These are phyloP conservation scores for Epinotia bilunana DNA, from an alignment of 2,888 invertebrate species.

Conservation along the genomic window DNA sequence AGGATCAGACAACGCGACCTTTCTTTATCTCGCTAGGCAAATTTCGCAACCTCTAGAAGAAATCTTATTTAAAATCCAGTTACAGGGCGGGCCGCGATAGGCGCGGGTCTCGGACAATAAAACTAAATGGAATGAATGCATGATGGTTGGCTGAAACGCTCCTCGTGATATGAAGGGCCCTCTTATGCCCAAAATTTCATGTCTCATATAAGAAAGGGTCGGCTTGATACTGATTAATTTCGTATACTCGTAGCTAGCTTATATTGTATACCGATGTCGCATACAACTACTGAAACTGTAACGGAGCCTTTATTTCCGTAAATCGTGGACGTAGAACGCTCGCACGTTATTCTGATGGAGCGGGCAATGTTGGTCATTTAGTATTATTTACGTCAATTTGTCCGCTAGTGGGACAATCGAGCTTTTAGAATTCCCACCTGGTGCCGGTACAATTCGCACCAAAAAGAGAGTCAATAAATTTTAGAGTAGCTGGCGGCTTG, in stretches of 20 bases:
- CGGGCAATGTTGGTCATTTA: constrained; percentile 53
- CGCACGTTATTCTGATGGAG: constrained; percentile 50
- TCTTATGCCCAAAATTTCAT: constrained; percentile 68
- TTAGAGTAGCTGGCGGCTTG: constrained; percentile 75
- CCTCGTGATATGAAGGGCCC: constrained; percentile 74
- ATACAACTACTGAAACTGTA: constrained; percentile 38
- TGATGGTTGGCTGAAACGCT: constrained; percentile 77
- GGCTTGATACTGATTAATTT: constrained; percentile 67
- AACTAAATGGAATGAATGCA: constrained; percentile 84
- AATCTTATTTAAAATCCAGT: constrained; percentile 85
- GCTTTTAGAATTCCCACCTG: constrained; percentile 66
- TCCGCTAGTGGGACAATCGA: constrained; percentile 58
- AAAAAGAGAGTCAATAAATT: constrained; percentile 80
- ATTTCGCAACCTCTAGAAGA: constrained; percentile 76
- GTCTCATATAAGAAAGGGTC: constrained; percentile 70
- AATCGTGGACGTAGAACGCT: constrained; percentile 8
- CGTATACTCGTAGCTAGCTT: constrained; percentile 58
- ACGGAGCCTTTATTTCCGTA: constrained; percentile 21
- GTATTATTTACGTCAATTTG: constrained; percentile 64
- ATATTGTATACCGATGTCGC: constrained; percentile 53
- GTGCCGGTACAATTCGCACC: constrained; percentile 65
- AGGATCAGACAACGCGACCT: constrained; percentile 77
- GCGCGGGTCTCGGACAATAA: constrained; percentile 82
- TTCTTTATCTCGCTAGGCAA: constrained; percentile 82
- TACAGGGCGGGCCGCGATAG: constrained; percentile 79